phyloP scores from a whole-genome alignment of 2,888 invertebrate genomes.

The Pseudococcus viburni region DNA sequence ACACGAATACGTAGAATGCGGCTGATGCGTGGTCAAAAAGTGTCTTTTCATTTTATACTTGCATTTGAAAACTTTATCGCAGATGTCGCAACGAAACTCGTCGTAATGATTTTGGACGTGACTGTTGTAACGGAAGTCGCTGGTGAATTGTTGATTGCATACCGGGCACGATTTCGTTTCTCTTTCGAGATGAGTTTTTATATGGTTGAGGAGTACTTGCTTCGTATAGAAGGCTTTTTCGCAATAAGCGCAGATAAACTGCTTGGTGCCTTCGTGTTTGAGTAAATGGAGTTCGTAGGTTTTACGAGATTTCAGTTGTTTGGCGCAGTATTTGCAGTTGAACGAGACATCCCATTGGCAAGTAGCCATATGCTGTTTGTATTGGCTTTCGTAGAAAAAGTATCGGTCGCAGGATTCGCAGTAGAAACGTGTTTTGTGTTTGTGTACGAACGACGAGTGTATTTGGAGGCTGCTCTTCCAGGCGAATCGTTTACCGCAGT shows the following conservation, averaged over 20 bases:
- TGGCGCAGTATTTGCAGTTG: constrained; percentile 37
- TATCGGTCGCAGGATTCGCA: constrained; percentile 39
- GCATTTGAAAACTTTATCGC: constrained; percentile 39
- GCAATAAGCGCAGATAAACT: constrained; percentile 18
- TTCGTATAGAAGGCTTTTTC: constrained; percentile 32
- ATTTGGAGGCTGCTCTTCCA: constrained; percentile 45
- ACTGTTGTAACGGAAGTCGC: constrained; percentile 4
- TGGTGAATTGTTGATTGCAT: constrained; percentile 4
- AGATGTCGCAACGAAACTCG: constrained; percentile 1
- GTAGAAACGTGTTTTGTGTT: constrained; percentile 26
- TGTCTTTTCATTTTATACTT: constrained; percentile 40
- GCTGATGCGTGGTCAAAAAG: neutral
- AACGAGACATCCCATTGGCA: constrained; percentile 10
- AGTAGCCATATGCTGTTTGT: constrained; percentile 38
- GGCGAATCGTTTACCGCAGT: constrained; percentile 41
- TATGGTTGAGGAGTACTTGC: constrained; percentile 13
- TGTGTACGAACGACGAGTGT: constrained; percentile 44
- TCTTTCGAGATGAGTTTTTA: constrained; percentile 16
- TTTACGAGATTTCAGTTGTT: constrained; percentile 29
- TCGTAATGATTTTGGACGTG: constrained; percentile 19
- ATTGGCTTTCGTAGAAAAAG: constrained; percentile 48
- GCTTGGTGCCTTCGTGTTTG: constrained; percentile 39
- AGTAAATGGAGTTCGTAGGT: constrained; percentile 42
- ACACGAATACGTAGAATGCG: constrained; percentile 5
- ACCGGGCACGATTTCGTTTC: constrained; percentile 39